These are phyloP conservation scores for Galeopterus variegatus DNA, from an alignment of 2,113 vertebrate species.

Conservation along the genomic window DNA sequence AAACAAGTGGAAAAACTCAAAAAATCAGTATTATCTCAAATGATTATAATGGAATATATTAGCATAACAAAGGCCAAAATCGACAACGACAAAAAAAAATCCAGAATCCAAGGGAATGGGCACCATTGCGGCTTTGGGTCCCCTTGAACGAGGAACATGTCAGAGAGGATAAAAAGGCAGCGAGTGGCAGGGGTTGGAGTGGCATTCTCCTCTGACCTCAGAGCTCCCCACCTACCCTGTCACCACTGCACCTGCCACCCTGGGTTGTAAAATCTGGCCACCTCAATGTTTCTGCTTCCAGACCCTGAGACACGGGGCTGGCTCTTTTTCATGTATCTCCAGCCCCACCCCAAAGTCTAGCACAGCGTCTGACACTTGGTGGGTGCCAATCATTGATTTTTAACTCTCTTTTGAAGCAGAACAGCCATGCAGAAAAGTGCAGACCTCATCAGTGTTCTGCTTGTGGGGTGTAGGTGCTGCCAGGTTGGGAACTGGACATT, in stretches of 20 bases:
- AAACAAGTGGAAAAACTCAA: background rate
- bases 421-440: background rate
- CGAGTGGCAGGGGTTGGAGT: fast-evolving
- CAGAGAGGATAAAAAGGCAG: fast-evolving
- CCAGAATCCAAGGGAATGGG: fast-evolving
- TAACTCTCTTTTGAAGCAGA: background rate
- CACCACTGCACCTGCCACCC: background rate
- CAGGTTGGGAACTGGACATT: fast-evolving
- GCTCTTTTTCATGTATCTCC: background rate
- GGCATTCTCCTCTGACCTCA: too few species aligned
- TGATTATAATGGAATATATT: background rate
- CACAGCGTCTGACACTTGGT: background rate
- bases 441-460: fast-evolving
- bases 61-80: background rate
- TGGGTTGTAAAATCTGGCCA: background rate
- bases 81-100: fast-evolving
- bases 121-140: fast-evolving
- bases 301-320: too few species aligned
- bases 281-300: background rate
- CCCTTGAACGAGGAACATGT: fast-evolving
- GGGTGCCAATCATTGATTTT: background rate
- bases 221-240: fast-evolving
- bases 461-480: background rate
- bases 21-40: background rate
- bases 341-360: background rate